Conservation (phyloP, 2,888 invertebrate species). For the Zaprionus lineosus region DNA sequence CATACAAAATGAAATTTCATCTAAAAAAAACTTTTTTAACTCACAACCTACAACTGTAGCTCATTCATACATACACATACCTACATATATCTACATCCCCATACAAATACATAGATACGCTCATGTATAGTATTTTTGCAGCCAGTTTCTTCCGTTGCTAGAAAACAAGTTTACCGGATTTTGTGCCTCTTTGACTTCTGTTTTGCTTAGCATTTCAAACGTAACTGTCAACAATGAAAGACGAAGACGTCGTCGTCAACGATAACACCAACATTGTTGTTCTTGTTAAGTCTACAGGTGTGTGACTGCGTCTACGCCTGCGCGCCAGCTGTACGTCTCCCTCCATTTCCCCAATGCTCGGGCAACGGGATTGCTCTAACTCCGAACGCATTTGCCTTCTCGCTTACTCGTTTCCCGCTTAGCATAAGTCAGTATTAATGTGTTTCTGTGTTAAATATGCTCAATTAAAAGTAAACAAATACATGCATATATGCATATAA, state of each 20-base stretch:
- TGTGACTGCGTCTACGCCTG: constrained; percentile 27
- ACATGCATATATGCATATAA: not conserved
- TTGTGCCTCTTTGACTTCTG: constrained; percentile 55
- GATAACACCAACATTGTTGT: constrained; percentile 17
- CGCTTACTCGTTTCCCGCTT: constrained; percentile 17
- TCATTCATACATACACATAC: not conserved
- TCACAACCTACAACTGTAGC: constrained; percentile 20
- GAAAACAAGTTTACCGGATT: constrained; percentile 61
- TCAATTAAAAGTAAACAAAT: constrained; percentile 42
- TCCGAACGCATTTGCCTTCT: constrained; percentile 4
- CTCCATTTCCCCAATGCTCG: constrained; percentile 33
- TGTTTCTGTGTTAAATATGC: constrained; percentile 55
- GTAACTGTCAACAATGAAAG: constrained; percentile 73
- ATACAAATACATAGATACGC: not conserved
- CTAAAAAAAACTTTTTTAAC: constrained; percentile 23
- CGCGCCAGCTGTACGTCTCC: constrained; percentile 34
- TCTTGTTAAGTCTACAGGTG: constrained; percentile 47
- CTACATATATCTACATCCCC: not conserved
- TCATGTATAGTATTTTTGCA: constrained; percentile 22
- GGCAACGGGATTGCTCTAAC: constrained; percentile 40
- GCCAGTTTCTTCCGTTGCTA: constrained; percentile 61
- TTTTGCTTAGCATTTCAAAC: constrained; percentile 65
- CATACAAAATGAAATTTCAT: no score
- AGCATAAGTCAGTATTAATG: constrained; percentile 31
- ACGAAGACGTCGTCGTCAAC: constrained; percentile 32